Conservation (phyloP, 1,140 invertebrate species). For the Melitaea cinxia region DNA sequence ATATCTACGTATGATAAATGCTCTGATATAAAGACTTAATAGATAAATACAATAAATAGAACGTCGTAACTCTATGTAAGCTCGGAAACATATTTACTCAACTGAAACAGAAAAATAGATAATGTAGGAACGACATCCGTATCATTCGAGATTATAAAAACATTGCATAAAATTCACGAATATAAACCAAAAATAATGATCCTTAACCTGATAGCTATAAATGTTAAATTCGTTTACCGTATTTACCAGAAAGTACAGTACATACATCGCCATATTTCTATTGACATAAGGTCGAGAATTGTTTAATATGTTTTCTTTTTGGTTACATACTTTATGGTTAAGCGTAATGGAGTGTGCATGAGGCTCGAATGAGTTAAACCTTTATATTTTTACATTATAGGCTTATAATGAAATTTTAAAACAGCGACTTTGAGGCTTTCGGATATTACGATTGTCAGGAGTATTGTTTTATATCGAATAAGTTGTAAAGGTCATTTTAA, state of each 20-base stretch:
- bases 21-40: too few species aligned
- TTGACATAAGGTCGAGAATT: constrained; percentile 10
- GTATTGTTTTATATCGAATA: neutral
- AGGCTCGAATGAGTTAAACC: constrained; percentile 8
- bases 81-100: constrained; percentile 11
- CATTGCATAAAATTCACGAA: constrained; percentile 11
- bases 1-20: too few species aligned
- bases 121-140: constrained; percentile 14
- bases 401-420: constrained; percentile 10
- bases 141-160: constrained; percentile 23
- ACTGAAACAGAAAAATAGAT: constrained; percentile 17
- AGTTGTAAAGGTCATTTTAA: too few species aligned
- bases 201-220: neutral
- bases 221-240: neutral
- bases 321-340: constrained; percentile 13
- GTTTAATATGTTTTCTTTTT: neutral
- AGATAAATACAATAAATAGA: too few species aligned
- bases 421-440: neutral
- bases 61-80: constrained; percentile 10
- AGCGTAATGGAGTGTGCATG: constrained; percentile 23
- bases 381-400: constrained; percentile 6
- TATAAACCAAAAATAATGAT: constrained; percentile 6
- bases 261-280: constrained; percentile 5
- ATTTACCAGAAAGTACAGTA: neutral
- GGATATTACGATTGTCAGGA: neutral